A percentile compares a stretch with the other conserved stretches of the same genome.
These are phyloP conservation scores for Crypturellus tataupa DNA, from an alignment of 2,797 vertebrate genomes.

Conservation along the genomic window DNA sequence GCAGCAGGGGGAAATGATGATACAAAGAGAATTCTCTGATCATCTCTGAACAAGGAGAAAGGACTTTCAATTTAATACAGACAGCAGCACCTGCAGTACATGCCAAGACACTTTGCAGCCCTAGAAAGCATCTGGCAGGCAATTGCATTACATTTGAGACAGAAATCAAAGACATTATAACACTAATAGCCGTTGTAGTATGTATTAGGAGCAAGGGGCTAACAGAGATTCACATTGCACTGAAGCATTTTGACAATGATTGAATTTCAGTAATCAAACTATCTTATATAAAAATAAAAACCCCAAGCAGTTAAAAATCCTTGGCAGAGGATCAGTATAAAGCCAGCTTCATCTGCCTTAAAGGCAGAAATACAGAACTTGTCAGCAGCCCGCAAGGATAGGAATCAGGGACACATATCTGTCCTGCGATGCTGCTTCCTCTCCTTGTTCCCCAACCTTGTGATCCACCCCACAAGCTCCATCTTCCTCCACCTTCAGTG, in stretches of 20 bases:
- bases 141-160: conserved; percentile 23
- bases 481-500: neutral
- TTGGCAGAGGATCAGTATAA: neutral
- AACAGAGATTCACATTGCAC: neutral
- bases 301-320: neutral
- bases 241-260: neutral
- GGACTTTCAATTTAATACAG: conserved; percentile 42
- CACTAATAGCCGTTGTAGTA: conserved; percentile 22
- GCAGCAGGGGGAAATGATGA: neutral
- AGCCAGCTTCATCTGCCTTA: neutral
- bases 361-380: neutral
- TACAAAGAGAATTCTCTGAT: neutral
- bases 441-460: neutral
- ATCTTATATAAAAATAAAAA: conserved; percentile 1
- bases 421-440: neutral
- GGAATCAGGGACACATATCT: neutral
- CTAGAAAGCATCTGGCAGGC: conserved; percentile 18
- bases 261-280: conserved; percentile 35
- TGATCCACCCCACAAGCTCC: neutral
- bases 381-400: neutral
- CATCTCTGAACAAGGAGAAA: conserved; percentile 1
- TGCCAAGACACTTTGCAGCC: neutral
- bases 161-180: conserved; percentile 15
- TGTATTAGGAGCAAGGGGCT: neutral
- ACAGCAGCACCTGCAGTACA: conserved; percentile 16